Evolutionary conservation across 2,113 vertebrate genomes (phyloP).

Genomic region (Eudyptes chrysolophus): DNA sequence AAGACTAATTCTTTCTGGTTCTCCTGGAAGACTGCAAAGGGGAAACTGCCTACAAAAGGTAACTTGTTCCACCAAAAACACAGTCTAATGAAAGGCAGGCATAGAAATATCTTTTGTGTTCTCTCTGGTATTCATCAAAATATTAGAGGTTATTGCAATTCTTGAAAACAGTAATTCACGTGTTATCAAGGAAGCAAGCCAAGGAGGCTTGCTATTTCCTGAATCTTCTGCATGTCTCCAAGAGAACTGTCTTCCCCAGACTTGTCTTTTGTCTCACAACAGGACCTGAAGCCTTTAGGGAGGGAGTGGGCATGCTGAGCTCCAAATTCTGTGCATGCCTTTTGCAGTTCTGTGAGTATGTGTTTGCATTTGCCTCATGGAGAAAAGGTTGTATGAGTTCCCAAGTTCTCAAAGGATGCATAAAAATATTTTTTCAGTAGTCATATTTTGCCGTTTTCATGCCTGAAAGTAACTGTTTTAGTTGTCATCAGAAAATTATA

Average conservation of each 20-base stretch:
- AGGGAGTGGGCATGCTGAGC: background rate
- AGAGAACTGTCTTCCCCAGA: background rate
- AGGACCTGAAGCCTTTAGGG: background rate
- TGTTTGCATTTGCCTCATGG: background rate
- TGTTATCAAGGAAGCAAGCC: background rate
- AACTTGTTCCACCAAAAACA: background rate
- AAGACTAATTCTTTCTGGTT: background rate
- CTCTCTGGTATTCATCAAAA: background rate
- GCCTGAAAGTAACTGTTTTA: background rate
- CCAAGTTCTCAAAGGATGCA: background rate
- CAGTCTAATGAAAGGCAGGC: rapidly evolving
- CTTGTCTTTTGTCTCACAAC: background rate
- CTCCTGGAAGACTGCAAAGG: background rate
- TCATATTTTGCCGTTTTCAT: background rate
- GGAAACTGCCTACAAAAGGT: background rate
- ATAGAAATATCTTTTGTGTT: background rate
- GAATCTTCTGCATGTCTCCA: background rate
- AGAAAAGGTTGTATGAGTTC: background rate
- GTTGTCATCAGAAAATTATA: background rate
- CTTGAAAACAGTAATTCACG: background rate
- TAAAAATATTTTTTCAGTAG: background rate
- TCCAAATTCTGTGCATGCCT: background rate
- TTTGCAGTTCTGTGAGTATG: background rate
- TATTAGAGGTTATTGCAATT: background rate
- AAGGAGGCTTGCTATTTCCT: background rate